Conservation (phyloP, 2,113 vertebrate genomes). For the Hyla sarda region DNA sequence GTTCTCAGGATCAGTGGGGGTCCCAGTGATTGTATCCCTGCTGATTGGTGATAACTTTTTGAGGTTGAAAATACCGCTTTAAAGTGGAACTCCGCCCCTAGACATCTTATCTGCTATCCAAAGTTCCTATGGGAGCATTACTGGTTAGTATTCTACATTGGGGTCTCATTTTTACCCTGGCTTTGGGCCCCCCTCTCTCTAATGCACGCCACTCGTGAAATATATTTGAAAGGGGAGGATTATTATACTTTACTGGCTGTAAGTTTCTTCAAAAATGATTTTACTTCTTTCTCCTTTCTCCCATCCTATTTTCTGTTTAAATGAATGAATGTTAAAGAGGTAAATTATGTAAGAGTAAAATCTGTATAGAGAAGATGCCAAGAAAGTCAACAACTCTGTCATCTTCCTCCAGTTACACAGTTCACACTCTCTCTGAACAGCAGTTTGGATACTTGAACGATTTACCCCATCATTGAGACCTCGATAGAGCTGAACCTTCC, state of each 20-base stretch:
- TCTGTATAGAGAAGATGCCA: slow-evolving; percentile 1
- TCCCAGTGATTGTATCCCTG: no score
- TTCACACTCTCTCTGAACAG: not conserved
- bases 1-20: no score
- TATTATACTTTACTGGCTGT: not conserved
- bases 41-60: no score
- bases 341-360: not conserved
- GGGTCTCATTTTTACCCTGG: no score
- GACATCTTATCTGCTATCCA: no score
- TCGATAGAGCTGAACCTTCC: not conserved
- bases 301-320: slow-evolving; percentile 7
- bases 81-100: no score
- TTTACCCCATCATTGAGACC: not conserved
- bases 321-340: slow-evolving; percentile 6
- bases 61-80: no score
- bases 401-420: not conserved
- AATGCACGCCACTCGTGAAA: no score
- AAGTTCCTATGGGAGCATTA: no score
- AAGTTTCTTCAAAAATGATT: not conserved
- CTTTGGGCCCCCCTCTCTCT: no score
- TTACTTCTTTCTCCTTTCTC: not conserved
- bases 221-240: not conserved
- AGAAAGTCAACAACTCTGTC: not conserved
- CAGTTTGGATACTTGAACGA: not conserved
- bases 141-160: not conserved